Base-by-base conservation (phyloP, 2,797 vertebrate genomes). In the Neoniphon sammara region DNA sequence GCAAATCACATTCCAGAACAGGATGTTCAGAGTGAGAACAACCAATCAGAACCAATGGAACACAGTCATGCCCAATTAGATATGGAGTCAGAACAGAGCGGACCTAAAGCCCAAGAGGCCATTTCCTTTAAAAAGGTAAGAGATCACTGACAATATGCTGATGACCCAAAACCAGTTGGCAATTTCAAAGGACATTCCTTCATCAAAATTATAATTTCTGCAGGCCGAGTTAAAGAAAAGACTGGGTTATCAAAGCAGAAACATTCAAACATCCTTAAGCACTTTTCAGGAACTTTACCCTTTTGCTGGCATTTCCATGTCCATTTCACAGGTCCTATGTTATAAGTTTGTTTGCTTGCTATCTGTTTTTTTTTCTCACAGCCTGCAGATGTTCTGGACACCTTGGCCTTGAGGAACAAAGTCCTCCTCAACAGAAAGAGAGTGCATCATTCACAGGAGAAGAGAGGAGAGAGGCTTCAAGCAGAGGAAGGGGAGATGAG, bases 341-440 rank as follows among this genome's bases (percentile, higher is more conserved):
- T 27, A 27, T 4, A 27, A 4, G 2, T 27, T 27, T 27, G 4
- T 27, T n/a, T 27, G 25, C 9, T 0, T 44, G 18, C 70, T 11
- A 59, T 60, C 14, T 76, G 5, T 60, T 70, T 53, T 4, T 60
- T 70, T 53, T 39, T 2, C 30, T 39, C 64, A 50, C 81, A 93
- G 93, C 53, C 73, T 25, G 70, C 27, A 52, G 65, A 77, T 8
- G 62, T 75, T 25, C 36, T 80, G 12, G 65, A 79, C 20, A 88
- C 66, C 59, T 70, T 81, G 1, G 34, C 10, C 0, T 46, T 67
- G 60, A 90, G 34, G 80, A 85, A 34, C 59, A 71, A 80, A 79
- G n/a, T 66, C 55, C 53, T 39, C 11, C 55, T 76, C 11, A 91
- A 73, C 88, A 91, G 93, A 65, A 93, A 93, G 85, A 90, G 93